These are phyloP conservation scores for Drosophila eugracilis DNA, from an alignment of 1,140 invertebrate species.

Conservation along the genomic window DNA sequence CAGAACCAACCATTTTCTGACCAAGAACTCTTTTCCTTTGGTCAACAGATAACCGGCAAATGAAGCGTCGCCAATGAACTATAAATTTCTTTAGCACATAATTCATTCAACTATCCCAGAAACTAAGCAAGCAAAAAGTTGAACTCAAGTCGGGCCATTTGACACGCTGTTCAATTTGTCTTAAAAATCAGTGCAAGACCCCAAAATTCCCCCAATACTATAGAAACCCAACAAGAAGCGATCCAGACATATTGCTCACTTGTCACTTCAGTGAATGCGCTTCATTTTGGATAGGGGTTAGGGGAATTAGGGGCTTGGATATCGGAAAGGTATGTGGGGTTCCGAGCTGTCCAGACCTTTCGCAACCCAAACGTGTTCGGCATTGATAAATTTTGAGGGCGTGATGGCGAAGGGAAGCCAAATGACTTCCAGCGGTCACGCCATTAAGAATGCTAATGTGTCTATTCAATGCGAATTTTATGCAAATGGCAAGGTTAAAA, in stretches of 20 bases:
- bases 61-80: constrained; percentile 1
- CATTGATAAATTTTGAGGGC: constrained; percentile 73
- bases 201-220: not conserved
- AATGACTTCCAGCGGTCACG: constrained; percentile 67
- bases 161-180: constrained; percentile 79
- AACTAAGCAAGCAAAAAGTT: constrained; percentile 42
- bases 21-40: not conserved
- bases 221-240: constrained; percentile 30
- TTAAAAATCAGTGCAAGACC: constrained; percentile 49
- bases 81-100: constrained; percentile 39
- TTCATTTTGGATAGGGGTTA: constrained; percentile 14
- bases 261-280: constrained; percentile 73
- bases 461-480: constrained; percentile 81
- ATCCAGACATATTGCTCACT: constrained; percentile 74
- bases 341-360: constrained; percentile 13
- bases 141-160: constrained; percentile 50
- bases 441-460: constrained; percentile 83
- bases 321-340: not conserved
- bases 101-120: constrained; percentile 54
- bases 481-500: constrained; percentile 82
- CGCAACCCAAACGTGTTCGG: constrained; percentile 71
- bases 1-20: not conserved
- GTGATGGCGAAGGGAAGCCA: constrained; percentile 45
- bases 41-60: constrained; percentile 4
- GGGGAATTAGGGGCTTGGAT: not conserved